Conservation (phyloP, 1,140 invertebrate genomes). For the Triops cancriformis region DNA sequence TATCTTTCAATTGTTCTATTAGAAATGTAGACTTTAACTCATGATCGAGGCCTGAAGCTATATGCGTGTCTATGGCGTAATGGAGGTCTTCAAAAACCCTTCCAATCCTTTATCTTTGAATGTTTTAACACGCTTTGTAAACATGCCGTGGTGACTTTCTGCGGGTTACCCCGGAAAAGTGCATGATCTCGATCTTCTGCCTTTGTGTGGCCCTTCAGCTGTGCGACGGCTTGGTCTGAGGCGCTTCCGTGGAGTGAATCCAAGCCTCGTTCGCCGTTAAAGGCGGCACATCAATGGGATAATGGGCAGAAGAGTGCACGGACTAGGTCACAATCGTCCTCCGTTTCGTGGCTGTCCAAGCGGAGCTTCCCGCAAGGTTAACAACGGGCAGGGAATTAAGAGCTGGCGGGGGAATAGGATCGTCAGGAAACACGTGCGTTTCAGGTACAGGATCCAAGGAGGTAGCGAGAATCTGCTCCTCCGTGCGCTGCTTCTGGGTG, state of each 20-base stretch:
- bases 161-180: constrained; percentile 11
- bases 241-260: neutral
- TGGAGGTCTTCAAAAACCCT: neutral
- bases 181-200: constrained; percentile 16
- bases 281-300: neutral
- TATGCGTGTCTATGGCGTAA: neutral
- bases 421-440: neutral
- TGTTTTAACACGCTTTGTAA: neutral
- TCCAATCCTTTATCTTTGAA: neutral
- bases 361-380: neutral
- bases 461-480: neutral
- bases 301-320: neutral
- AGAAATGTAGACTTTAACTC: neutral
- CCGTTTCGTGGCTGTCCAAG: neutral
- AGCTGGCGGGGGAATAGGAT: neutral
- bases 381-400: neutral
- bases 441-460: neutral
- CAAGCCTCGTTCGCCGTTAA: neutral
- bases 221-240: neutral
- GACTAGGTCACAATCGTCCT: neutral
- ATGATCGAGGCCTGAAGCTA: neutral
- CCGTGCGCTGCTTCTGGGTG: neutral
- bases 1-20: constrained; percentile 1
- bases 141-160: neutral
- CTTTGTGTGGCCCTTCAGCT: neutral